Evolutionary conservation across 2,797 vertebrate genomes (phyloP).

Genomic region (Phaenicophaeus curvirostris): DNA sequence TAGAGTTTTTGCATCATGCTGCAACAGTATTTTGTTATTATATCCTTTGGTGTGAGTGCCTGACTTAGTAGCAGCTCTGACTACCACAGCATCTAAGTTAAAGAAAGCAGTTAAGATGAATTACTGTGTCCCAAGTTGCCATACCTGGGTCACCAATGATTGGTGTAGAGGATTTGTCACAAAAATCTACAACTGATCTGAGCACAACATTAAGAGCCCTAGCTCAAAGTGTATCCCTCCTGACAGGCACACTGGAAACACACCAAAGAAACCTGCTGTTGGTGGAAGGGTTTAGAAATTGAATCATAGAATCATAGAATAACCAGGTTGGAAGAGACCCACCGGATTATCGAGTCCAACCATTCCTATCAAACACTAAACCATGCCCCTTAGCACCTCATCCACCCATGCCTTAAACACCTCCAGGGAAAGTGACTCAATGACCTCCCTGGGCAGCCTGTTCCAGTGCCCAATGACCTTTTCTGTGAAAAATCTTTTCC

Average conservation of each 20-base stretch:
- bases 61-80: background rate
- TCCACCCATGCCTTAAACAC: too few relatives aligned
- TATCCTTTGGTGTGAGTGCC: background rate
- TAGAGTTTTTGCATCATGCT: background rate
- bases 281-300: background rate
- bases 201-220: background rate
- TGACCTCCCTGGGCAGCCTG: too few relatives aligned
- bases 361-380: too few relatives aligned
- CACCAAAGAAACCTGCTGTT: background rate
- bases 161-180: background rate
- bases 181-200: background rate
- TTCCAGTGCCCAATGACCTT: too few relatives aligned
- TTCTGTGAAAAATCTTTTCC: too few relatives aligned
- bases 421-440: too few relatives aligned
- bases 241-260: background rate
- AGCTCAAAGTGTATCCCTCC: background rate
- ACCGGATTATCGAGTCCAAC: too few relatives aligned
- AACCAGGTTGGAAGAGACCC: too few relatives aligned
- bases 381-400: too few relatives aligned
- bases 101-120: background rate
- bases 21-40: background rate
- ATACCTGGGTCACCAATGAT: background rate
- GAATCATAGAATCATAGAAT: too few relatives aligned
- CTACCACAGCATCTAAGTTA: background rate
- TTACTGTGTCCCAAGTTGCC: background rate